Conservation (phyloP, 1,140 invertebrate genomes). For the Microplitis demolitor region DNA sequence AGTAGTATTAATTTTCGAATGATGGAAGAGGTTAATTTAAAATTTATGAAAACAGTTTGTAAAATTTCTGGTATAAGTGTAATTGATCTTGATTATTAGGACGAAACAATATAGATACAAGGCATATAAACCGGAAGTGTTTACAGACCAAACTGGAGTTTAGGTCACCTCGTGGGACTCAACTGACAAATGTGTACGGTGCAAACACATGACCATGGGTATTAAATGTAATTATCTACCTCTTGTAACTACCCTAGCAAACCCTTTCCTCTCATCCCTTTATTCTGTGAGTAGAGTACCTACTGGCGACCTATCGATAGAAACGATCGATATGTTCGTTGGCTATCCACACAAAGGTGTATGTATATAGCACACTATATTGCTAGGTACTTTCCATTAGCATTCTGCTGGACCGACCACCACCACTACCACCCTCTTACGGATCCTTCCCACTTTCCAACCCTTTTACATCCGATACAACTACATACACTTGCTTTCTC, state of each 20-base stretch:
- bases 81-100: not conserved
- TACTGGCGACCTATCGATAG: conserved; percentile 46
- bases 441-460: not conserved
- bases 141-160: not conserved
- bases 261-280: conserved; percentile 16
- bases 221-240: conserved; percentile 59
- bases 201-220: conserved; percentile 56
- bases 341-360: conserved; percentile 2
- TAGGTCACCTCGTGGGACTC: conserved; percentile 9
- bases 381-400: conserved; percentile 50
- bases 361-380: conserved; percentile 16
- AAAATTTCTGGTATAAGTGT: too few species aligned
- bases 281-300: conserved; percentile 30
- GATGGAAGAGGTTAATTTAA: too few species aligned
- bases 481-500: conserved; percentile 8
- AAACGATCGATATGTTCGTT: conserved; percentile 34
- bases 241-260: conserved; percentile 35
- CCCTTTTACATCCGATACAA: not conserved
- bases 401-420: conserved; percentile 30
- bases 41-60: too few species aligned
- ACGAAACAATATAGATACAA: not conserved
- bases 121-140: conserved; percentile 3
- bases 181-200: conserved; percentile 48
- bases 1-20: too few species aligned
- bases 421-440: conserved; percentile 5